phyloP scores from a whole-genome alignment of 2,797 vertebrate genomes.

The Hippocampus kuda region DNA sequence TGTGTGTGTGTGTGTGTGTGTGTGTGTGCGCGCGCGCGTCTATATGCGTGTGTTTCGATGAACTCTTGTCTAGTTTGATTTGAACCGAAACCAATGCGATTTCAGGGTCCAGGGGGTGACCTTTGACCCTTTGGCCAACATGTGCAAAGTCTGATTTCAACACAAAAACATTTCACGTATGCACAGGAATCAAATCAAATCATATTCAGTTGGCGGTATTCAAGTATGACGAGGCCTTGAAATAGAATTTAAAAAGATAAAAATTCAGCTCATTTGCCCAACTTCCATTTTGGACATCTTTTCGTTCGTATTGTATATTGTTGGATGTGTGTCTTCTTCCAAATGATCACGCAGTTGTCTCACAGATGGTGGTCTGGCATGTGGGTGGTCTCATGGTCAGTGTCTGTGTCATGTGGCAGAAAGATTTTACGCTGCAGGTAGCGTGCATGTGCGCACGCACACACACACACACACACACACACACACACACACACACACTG shows the following conservation, averaged over 20 bases:
- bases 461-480: conserved; percentile 2
- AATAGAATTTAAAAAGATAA: not conserved
- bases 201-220: not conserved
- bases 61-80: conserved; percentile 68
- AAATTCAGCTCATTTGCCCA: not conserved
- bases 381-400: conserved; percentile 56
- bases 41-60: conserved; percentile 15
- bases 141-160: conserved; percentile 31
- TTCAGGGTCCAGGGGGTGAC: conserved; percentile 44
- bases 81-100: conserved; percentile 65
- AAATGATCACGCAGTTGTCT: not conserved
- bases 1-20: not conserved
- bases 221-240: not conserved
- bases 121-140: conserved; percentile 45
- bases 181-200: not conserved
- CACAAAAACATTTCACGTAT: conserved; percentile 1
- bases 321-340: not conserved
- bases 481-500: not conserved
- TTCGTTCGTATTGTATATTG: not conserved
- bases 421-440: conserved; percentile 64
- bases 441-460: not conserved
- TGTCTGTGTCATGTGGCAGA: conserved; percentile 48
- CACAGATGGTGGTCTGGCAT: conserved; percentile 48
- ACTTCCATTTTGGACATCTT: not conserved
- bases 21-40: conserved; percentile 3